phyloP scores from a whole-genome alignment of 2,797 vertebrate species.

The Tiaroga cobitis region DNA sequence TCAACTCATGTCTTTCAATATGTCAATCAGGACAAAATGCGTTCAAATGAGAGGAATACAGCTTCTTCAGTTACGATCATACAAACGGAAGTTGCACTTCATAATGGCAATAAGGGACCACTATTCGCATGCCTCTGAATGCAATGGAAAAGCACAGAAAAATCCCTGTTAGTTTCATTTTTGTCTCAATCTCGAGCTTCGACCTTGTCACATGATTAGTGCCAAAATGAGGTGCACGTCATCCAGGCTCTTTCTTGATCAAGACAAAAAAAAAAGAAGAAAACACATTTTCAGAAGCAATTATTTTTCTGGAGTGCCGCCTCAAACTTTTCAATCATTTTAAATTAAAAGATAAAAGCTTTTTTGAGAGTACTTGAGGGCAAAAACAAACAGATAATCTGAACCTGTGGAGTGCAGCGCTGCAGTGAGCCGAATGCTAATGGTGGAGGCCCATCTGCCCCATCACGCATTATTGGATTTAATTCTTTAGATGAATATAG shows the following conservation, averaged over 20 bases:
- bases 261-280: slow-evolving; percentile 53
- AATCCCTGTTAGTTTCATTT: slow-evolving; percentile 41
- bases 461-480: slow-evolving; percentile 75
- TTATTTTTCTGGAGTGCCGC: slow-evolving; percentile 52
- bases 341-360: slow-evolving; percentile 67
- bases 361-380: slow-evolving; percentile 66
- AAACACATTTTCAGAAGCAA: slow-evolving; percentile 57
- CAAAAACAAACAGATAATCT: slow-evolving; percentile 70
- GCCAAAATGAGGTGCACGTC: slow-evolving; percentile 41
- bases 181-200: slow-evolving; percentile 12
- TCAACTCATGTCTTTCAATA: slow-evolving; percentile 50
- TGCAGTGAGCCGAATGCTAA: slow-evolving; percentile 73
- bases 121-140: slow-evolving; percentile 14
- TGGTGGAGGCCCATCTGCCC: slow-evolving; percentile 74
- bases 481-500: slow-evolving; percentile 73
- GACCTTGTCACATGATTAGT: slow-evolving; percentile 58
- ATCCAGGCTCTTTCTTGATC: slow-evolving; percentile 52
- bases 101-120: slow-evolving; percentile 48
- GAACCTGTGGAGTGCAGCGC: slow-evolving; percentile 64
- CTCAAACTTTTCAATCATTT: slow-evolving; percentile 68
- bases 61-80: neutral
- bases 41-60: slow-evolving; percentile 5
- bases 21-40: slow-evolving; percentile 37
- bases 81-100: slow-evolving; percentile 29
- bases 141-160: slow-evolving; percentile 25